Conservation (phyloP, 2,113 vertebrate species). For the Petroica traversi region DNA sequence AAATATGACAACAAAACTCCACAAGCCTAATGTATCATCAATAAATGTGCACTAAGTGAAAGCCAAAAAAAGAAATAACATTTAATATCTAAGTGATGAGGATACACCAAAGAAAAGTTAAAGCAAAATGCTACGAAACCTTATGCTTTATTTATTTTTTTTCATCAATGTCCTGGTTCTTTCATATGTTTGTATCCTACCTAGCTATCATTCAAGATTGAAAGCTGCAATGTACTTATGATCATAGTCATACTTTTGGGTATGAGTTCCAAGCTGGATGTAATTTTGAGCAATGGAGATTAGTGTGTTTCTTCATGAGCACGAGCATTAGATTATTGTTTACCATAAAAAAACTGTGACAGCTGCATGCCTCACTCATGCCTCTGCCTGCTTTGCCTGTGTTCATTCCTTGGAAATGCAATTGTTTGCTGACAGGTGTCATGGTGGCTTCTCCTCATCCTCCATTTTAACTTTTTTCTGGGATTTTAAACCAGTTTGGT, state of each 20-base stretch:
- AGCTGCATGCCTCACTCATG: not conserved
- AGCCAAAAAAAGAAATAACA: accelerated
- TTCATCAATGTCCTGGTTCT: not conserved
- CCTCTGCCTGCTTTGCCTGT: not conserved
- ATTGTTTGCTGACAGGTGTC: not conserved
- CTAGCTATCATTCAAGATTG: not conserved
- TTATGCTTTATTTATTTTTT: not conserved
- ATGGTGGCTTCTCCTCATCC: not conserved
- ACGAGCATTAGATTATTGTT: not conserved
- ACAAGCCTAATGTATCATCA: not conserved
- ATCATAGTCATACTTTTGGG: too few species aligned
- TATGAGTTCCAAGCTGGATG: not conserved
- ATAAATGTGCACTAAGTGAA: not conserved
- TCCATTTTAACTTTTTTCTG: not conserved
- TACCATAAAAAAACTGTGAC: not conserved
- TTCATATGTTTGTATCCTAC: not conserved
- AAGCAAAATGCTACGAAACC: not conserved
- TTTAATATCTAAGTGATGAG: not conserved
- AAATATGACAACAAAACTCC: too few species aligned
- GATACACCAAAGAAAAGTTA: not conserved
- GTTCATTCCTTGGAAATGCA: not conserved
- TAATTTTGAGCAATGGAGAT: not conserved
- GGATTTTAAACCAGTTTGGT: not conserved
- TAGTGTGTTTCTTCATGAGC: not conserved
- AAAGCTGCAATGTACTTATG: not conserved